Percentiles rank a stretch among this genome's conserved stretches.
Evolutionary conservation across 1,140 invertebrate species (phyloP).

Genomic region (Contarinia nasturtii): DNA sequence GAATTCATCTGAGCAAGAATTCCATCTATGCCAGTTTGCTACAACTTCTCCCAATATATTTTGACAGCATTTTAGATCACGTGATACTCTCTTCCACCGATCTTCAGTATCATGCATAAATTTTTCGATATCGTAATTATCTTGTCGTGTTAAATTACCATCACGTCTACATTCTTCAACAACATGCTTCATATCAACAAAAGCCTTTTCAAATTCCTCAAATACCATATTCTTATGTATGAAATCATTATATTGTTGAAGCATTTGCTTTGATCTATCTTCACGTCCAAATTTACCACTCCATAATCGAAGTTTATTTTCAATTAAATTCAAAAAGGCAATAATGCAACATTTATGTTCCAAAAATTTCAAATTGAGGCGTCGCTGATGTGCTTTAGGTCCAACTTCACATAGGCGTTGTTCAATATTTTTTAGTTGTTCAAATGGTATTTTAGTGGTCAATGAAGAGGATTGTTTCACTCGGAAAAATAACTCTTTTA

Average conservation of each 20-base stretch:
- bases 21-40: slow-evolving; percentile 74
- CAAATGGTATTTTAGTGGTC: slow-evolving; percentile 41
- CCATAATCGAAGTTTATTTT: slow-evolving; percentile 76
- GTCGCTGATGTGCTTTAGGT: slow-evolving; percentile 48
- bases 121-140: slow-evolving; percentile 54
- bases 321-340: slow-evolving; percentile 73
- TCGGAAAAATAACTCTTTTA: slow-evolving; percentile 55
- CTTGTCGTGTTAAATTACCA: slow-evolving; percentile 57
- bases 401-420: slow-evolving; percentile 50
- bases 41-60: slow-evolving; percentile 78
- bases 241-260: slow-evolving; percentile 81
- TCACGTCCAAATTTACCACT: slow-evolving; percentile 72
- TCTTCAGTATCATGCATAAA: slow-evolving; percentile 74
- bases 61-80: slow-evolving; percentile 73
- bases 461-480: slow-evolving; percentile 34
- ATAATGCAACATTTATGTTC: slow-evolving; percentile 85
- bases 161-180: slow-evolving; percentile 80
- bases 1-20: slow-evolving; percentile 47
- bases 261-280: slow-evolving; percentile 60
- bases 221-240: slow-evolving; percentile 82
- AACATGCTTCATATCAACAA: slow-evolving; percentile 76
- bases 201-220: slow-evolving; percentile 85
- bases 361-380: slow-evolving; percentile 67
- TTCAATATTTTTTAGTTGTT: slow-evolving; percentile 65
- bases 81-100: slow-evolving; percentile 75